phyloP scores from a whole-genome alignment of 2,888 invertebrate genomes.

The Leucophora obtusa region DNA sequence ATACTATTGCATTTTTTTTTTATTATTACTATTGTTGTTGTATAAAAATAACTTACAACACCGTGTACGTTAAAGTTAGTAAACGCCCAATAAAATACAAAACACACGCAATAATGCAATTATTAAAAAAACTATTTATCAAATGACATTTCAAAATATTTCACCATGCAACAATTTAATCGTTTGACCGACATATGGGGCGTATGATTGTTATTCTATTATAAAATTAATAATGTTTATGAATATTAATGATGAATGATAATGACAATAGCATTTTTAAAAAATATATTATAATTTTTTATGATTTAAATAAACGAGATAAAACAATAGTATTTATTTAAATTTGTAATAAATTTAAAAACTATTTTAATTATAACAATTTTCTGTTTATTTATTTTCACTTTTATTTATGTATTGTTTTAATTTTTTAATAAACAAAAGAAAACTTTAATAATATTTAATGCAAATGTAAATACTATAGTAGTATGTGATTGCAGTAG shows the following conservation, averaged over 20 bases:
- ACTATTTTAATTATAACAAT: not conserved
- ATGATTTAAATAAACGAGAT: not conserved
- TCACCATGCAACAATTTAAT: constrained; percentile 12
- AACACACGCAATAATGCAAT: constrained; percentile 50
- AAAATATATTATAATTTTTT: not conserved
- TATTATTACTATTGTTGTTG: constrained; percentile 15
- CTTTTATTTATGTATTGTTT: constrained; percentile 7
- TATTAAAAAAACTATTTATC: constrained; percentile 2
- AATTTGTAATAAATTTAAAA: not conserved
- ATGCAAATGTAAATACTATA: too few species aligned
- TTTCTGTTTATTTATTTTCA: not conserved
- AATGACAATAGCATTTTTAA: constrained; percentile 32
- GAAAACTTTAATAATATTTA: not conserved
- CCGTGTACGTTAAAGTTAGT: constrained; percentile 16
- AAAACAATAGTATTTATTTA: not conserved
- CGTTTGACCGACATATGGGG: constrained; percentile 47
- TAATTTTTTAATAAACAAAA: constrained; percentile 19
- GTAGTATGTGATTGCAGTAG: too few species aligned
- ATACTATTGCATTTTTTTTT: constrained; percentile 44
- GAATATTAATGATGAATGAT: constrained; percentile 40
- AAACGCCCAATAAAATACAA: constrained; percentile 44
- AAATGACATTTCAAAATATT: constrained; percentile 39
- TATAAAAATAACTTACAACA: constrained; percentile 44
- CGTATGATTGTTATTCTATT: constrained; percentile 49
- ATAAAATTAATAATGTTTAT: constrained; percentile 49